phyloP scores from a whole-genome alignment of 2,888 invertebrate genomes.

The Conistra vaccinii region DNA sequence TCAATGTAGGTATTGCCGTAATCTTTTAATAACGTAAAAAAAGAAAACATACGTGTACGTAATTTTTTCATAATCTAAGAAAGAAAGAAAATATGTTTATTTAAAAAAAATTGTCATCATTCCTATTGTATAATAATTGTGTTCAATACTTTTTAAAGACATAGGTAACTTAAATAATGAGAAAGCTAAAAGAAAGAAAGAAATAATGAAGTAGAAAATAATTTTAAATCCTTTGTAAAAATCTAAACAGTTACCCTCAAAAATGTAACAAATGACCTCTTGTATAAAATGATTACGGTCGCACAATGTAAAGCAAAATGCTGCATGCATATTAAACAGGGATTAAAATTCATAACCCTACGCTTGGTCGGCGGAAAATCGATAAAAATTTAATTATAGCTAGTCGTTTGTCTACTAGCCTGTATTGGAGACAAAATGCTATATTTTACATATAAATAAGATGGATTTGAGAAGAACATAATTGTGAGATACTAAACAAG shows the following conservation, averaged over 20 bases:
- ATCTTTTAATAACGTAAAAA: too few species aligned
- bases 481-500: neutral
- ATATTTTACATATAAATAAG: neutral
- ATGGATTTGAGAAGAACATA: neutral
- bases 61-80: too few species aligned
- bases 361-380: slow-evolving; percentile 24
- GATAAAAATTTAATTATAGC: slow-evolving; percentile 40
- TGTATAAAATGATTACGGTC: slow-evolving; percentile 22
- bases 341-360: slow-evolving; percentile 50
- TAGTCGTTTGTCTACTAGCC: slow-evolving; percentile 4
- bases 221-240: too few species aligned
- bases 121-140: neutral
- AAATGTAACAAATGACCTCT: slow-evolving; percentile 20
- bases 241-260: neutral
- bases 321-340: slow-evolving; percentile 47
- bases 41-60: too few species aligned
- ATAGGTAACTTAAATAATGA: neutral
- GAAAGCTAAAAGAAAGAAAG: neutral
- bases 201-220: neutral
- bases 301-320: slow-evolving; percentile 43
- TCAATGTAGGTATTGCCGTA: too few species aligned
- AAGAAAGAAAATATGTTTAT: too few species aligned
- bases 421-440: neutral
- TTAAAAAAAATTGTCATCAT: too few species aligned
- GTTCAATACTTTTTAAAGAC: neutral